A percentile compares a stretch with the other conserved stretches of the same genome.
These are phyloP conservation scores for Podarcis lilfordi DNA, from an alignment of 2,797 vertebrate species.

Conservation along the genomic window DNA sequence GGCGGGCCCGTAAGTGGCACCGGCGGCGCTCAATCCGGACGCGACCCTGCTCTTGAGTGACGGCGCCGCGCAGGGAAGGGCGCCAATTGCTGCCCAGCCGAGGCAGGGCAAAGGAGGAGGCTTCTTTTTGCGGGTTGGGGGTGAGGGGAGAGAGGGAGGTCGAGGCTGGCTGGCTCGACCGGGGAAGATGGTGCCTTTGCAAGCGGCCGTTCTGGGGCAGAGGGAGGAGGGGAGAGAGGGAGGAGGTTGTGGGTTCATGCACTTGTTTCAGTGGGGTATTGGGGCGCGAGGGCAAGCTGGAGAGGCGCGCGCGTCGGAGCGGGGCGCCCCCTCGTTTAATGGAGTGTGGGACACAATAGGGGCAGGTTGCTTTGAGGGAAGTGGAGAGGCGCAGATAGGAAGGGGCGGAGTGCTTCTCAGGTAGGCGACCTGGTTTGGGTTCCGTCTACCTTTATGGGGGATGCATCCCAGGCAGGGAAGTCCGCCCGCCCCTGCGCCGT, in stretches of 20 bases:
- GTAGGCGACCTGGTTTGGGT: neutral
- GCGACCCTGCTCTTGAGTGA: neutral
- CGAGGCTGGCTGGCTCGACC: neutral
- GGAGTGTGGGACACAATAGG: neutral
- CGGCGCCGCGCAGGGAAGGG: neutral
- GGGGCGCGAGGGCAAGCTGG: neutral
- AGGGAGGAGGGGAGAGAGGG: too few species aligned
- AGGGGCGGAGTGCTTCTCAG: neutral
- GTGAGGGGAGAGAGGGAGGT: neutral
- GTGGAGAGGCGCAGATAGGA: neutral
- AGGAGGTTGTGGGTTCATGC: too few species aligned
- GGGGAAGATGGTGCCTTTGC: neutral
- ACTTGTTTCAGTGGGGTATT: neutral
- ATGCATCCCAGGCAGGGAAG: too few species aligned
- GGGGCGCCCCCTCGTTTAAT: neutral
- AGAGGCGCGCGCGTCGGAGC: neutral
- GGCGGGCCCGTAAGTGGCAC: neutral
- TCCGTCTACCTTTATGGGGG: too few species aligned
- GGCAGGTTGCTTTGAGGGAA: neutral
- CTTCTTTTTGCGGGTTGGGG: neutral
- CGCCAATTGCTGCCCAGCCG: neutral
- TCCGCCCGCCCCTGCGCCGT: too few species aligned
- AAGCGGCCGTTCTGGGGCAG: too few species aligned
- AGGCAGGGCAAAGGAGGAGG: neutral
- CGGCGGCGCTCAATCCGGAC: neutral